Conservation (phyloP, 2,888 invertebrate genomes). For the Linnaemya vulpina region DNA sequence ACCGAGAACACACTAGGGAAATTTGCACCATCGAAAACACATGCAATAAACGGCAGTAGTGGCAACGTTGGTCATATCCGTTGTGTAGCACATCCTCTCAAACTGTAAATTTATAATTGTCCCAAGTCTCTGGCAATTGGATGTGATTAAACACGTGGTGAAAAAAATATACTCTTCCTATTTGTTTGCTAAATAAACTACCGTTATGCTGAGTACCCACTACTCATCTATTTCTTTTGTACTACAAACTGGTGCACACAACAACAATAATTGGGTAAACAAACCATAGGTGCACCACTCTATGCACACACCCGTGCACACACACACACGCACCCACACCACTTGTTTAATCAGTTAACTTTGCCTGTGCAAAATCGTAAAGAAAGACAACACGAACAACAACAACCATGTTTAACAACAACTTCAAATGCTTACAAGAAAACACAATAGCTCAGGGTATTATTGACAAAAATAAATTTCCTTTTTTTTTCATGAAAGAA, state of each 20-base stretch:
- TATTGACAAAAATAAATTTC: not conserved
- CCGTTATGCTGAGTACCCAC: conserved; percentile 22
- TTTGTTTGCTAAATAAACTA: not conserved
- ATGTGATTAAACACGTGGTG: not conserved
- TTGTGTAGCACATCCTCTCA: too few relatives aligned
- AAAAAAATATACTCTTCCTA: not conserved
- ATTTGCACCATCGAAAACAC: too few relatives aligned
- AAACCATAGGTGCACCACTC: conserved; percentile 22
- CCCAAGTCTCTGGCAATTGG: not conserved
- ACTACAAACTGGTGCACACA: not conserved
- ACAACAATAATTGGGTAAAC: conserved; percentile 33
- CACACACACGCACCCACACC: not conserved
- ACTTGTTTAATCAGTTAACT: not conserved
- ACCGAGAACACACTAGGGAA: too few relatives aligned
- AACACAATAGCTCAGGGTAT: conserved; percentile 21
- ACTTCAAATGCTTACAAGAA: not conserved
- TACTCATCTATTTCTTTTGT: conserved; percentile 15
- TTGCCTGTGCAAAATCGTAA: conserved; percentile 22
- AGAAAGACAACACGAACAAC: not conserved
- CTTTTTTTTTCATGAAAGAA: conserved; percentile 1
- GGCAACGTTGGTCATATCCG: too few relatives aligned
- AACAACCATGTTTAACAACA: not conserved
- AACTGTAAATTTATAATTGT: too few relatives aligned
- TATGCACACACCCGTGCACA: not conserved
- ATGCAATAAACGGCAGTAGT: not conserved